These are phyloP conservation scores for Theonella swinhoei DNA, from an alignment of 37 sponge, comb jelly and placozoan species.

Conservation along the genomic window DNA sequence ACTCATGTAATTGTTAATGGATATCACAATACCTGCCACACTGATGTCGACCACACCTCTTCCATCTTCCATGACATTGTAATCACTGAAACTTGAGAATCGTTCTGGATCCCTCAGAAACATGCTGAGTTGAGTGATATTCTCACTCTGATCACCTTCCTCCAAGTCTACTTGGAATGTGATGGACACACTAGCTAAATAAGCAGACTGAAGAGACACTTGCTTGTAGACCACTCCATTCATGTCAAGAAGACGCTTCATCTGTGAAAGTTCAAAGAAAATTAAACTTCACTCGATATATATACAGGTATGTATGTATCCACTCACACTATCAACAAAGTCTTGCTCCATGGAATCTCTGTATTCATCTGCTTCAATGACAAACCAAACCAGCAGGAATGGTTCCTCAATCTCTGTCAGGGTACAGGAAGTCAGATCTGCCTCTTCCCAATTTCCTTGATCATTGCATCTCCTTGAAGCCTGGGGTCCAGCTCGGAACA, in stretches of 20 bases:
- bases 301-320: too few species aligned
- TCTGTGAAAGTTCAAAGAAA: background rate
- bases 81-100: background rate
- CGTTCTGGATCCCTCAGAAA: background rate
- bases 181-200: conserved; percentile 13
- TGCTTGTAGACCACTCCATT: conserved; percentile 10
- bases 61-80: background rate
- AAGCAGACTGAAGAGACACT: conserved; percentile 17
- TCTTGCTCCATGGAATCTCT: background rate
- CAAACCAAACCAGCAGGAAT: conserved; percentile 22
- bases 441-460: conserved; percentile 5
- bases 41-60: background rate
- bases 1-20: too few species aligned
- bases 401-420: background rate
- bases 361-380: conserved; percentile 2
- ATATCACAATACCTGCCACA: background rate
- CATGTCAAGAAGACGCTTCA: background rate
- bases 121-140: background rate
- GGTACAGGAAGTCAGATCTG: conserved; percentile 2
- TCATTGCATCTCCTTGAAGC: background rate
- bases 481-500: background rate
- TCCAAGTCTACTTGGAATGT: conserved; percentile 5
- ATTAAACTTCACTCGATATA: too few species aligned
- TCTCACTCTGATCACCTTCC: background rate
- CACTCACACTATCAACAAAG: background rate